phyloP scores from a whole-genome alignment of 1,140 invertebrate genomes.

The Antheraea pernyi region DNA sequence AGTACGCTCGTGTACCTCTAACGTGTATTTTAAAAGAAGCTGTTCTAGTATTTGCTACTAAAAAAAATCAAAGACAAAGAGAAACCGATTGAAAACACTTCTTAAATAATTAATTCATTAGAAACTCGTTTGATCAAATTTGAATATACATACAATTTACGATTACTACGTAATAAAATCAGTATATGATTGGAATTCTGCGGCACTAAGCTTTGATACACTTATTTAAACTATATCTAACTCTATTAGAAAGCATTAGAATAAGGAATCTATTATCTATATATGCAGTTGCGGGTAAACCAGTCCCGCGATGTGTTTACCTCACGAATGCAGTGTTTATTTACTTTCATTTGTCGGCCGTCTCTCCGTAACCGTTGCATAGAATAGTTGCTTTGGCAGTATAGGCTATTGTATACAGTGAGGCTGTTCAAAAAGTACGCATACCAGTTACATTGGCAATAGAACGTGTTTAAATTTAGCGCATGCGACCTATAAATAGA shows the following conservation, averaged over 20 bases:
- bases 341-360: slow-evolving; percentile 59
- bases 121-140: no score
- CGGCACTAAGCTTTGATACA: no score
- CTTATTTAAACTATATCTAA: background rate
- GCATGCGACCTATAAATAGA: no score
- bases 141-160: no score
- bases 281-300: slow-evolving; percentile 31
- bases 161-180: no score
- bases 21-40: no score
- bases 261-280: slow-evolving; percentile 3
- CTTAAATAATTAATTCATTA: no score
- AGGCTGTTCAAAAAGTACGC: background rate
- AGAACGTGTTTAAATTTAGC: background rate
- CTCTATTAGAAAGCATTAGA: slow-evolving; percentile 10
- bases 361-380: slow-evolving; percentile 27
- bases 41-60: no score
- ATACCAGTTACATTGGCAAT: background rate
- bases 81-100: no score
- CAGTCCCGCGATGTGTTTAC: slow-evolving; percentile 61
- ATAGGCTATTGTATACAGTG: slow-evolving; percentile 14
- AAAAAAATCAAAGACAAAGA: no score
- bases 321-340: slow-evolving; percentile 62
- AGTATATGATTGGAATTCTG: no score
- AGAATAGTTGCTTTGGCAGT: slow-evolving; percentile 22
- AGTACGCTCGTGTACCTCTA: no score